A percentile compares a stretch with the other conserved stretches of the same genome.
Conservation (phyloP, 1,140 invertebrate genomes). For the Micrasema minimum region DNA sequence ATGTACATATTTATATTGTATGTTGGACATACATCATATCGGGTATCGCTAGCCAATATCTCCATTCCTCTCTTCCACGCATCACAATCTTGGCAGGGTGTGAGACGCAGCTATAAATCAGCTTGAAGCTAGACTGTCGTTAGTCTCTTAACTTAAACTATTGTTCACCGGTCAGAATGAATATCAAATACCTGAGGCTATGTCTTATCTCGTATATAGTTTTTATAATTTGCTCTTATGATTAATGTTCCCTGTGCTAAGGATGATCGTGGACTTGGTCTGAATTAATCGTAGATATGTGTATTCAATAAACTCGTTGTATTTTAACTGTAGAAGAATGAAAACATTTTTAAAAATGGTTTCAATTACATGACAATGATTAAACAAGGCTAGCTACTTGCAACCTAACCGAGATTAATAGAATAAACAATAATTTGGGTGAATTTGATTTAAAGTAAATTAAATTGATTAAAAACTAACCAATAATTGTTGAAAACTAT, state of each 20-base stretch:
- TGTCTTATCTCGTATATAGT: background rate
- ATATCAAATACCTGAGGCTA: slow-evolving; percentile 13
- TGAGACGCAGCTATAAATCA: background rate
- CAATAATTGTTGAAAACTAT: too few relatives aligned
- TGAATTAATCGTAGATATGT: background rate
- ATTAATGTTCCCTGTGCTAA: slow-evolving; percentile 1
- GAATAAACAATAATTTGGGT: too few relatives aligned
- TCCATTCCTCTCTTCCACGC: background rate
- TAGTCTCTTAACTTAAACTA: slow-evolving; percentile 5
- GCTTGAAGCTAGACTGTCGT: background rate
- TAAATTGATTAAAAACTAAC: too few relatives aligned
- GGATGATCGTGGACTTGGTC: background rate
- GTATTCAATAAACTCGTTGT: slow-evolving; percentile 13
- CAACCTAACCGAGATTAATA: too few relatives aligned
- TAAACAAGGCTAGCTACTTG: too few relatives aligned
- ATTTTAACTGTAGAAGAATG: too few relatives aligned
- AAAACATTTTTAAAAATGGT: too few relatives aligned
- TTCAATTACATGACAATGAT: too few relatives aligned
- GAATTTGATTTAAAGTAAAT: too few relatives aligned
- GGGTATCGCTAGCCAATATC: background rate
- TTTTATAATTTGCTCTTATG: slow-evolving; percentile 13
- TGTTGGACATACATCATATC: background rate
- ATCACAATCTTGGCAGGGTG: background rate
- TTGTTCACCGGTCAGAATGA: too few relatives aligned
- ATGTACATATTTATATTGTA: too few relatives aligned